Conservation (phyloP, 2,113 vertebrate species). For the Plectropomus leopardus region DNA sequence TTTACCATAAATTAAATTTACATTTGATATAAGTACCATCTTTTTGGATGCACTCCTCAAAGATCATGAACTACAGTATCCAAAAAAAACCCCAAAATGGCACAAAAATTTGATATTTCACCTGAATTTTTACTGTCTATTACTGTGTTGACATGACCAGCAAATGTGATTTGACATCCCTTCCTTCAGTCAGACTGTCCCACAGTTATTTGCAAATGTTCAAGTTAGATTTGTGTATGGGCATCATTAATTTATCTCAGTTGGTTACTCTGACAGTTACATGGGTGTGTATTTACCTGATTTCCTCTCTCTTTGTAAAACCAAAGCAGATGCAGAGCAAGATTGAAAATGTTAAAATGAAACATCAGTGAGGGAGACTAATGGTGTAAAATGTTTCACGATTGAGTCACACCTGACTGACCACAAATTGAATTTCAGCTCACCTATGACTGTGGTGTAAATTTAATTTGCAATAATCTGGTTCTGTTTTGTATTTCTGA, state of each 20-base stretch:
- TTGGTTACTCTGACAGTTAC: background rate
- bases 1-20: background rate
- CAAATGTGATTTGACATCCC: background rate
- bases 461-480: background rate
- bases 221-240: background rate
- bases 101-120: too few relatives aligned
- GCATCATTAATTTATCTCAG: background rate
- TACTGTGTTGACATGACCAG: background rate
- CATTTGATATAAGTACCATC: too few relatives aligned
- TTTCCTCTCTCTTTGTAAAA: background rate
- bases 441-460: background rate
- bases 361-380: background rate
- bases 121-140: background rate
- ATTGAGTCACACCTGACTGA: constrained; percentile 7
- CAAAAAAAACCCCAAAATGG: too few relatives aligned
- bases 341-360: background rate
- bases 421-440: constrained; percentile 22
- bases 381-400: constrained; percentile 8
- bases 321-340: background rate
- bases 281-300: background rate
- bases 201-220: background rate
- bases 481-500: constrained; percentile 3
- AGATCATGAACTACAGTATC: too few relatives aligned
- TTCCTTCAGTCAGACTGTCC: background rate
- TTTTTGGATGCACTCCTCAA: too few relatives aligned